Conservation (phyloP, 2,797 vertebrate genomes). For the Saxicola maurus region DNA sequence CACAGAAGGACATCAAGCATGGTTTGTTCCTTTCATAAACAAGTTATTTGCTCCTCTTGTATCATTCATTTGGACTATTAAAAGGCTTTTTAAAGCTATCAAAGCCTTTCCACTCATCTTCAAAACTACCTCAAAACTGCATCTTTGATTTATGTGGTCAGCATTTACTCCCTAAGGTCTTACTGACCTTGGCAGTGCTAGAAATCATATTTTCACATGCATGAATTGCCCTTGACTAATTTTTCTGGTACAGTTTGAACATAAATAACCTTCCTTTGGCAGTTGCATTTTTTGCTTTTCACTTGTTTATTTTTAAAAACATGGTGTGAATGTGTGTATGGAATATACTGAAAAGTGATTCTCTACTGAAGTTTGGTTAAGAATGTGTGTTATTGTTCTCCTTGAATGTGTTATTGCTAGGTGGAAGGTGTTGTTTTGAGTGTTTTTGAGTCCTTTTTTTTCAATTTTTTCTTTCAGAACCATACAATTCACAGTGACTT, state of each 20-base stretch:
- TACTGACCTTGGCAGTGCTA: constrained; percentile 1
- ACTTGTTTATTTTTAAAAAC: not conserved
- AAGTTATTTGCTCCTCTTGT: not conserved
- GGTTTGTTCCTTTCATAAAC: not conserved
- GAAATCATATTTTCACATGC: constrained; percentile 52
- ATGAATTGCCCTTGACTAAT: constrained; percentile 25
- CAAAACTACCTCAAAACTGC: not conserved
- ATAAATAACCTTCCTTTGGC: constrained; percentile 8
- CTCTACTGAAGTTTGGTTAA: not conserved
- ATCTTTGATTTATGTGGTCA: constrained; percentile 24
- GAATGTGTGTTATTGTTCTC: not conserved
- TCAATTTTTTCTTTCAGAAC: not conserved
- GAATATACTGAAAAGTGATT: not conserved
- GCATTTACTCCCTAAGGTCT: constrained; percentile 28
- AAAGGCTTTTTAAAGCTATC: not conserved
- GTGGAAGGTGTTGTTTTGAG: not conserved
- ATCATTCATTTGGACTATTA: not conserved
- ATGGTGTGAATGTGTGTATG: not conserved
- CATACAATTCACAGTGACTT: not conserved
- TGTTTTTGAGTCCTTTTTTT: not conserved
- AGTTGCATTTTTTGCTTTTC: not conserved
- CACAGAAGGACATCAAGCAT: not conserved
- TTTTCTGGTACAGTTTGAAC: not conserved
- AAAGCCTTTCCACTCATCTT: not conserved
- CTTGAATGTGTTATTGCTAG: not conserved